These are phyloP conservation scores for Menidia menidia DNA, from an alignment of 2,797 vertebrate genomes.

Conservation along the genomic window DNA sequence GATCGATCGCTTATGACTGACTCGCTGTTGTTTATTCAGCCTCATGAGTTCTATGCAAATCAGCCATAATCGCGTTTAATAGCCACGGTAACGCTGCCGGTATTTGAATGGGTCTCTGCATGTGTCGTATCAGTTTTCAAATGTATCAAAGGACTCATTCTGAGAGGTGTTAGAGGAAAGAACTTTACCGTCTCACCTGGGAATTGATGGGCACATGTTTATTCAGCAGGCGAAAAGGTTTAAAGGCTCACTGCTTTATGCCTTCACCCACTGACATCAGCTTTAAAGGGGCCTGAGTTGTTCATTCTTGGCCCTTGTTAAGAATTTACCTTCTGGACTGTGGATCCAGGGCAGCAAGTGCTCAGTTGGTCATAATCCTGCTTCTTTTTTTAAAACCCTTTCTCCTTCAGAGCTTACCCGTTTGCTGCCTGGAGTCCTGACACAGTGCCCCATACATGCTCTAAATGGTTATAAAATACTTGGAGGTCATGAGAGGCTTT, in stretches of 20 bases:
- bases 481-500: slow-evolving; percentile 50
- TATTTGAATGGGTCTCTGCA: slow-evolving; percentile 29
- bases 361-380: slow-evolving; percentile 38
- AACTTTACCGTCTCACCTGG: slow-evolving; percentile 12
- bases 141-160: not conserved
- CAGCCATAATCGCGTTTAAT: slow-evolving; percentile 10
- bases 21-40: slow-evolving; percentile 13
- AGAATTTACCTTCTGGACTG: slow-evolving; percentile 52
- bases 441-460: slow-evolving; percentile 49
- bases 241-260: slow-evolving; percentile 17
- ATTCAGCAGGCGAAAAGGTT: slow-evolving; percentile 17
- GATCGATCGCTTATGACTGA: slow-evolving; percentile 3
- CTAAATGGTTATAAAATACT: slow-evolving; percentile 53
- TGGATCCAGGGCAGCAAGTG: slow-evolving; percentile 27
- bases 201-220: slow-evolving; percentile 17
- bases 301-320: slow-evolving; percentile 45
- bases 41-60: slow-evolving; percentile 44
- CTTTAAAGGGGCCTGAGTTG: slow-evolving; percentile 38
- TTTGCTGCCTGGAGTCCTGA: slow-evolving; percentile 48
- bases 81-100: not conserved
- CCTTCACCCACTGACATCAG: slow-evolving; percentile 28
- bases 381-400: slow-evolving; percentile 47
- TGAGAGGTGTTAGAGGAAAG: not conserved
- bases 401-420: slow-evolving; percentile 33
- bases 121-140: slow-evolving; percentile 1